These are phyloP conservation scores for Columba livia DNA, from an alignment of 2,113 vertebrate genomes.

Conservation along the genomic window DNA sequence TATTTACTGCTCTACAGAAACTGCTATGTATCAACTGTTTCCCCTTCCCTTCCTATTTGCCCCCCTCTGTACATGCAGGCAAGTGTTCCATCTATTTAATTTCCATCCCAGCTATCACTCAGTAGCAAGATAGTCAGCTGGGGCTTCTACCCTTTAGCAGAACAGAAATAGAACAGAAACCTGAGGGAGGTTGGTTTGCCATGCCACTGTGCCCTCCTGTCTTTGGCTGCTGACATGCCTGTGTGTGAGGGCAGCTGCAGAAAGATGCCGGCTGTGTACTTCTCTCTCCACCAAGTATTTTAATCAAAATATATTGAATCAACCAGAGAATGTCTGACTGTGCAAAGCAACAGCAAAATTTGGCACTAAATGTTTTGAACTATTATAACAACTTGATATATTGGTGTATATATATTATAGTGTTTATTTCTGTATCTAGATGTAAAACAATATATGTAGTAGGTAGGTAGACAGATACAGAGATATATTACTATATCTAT, in stretches of 20 bases:
- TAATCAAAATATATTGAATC: neutral
- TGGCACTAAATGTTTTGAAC: neutral
- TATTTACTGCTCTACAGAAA: neutral
- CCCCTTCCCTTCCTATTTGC: neutral
- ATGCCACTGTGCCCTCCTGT: neutral
- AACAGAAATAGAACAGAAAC: neutral
- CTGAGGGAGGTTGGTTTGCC: neutral
- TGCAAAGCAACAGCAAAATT: neutral
- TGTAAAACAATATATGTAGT: neutral
- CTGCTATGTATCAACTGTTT: neutral
- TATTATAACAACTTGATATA: neutral
- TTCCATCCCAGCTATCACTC: neutral
- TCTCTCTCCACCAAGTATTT: neutral
- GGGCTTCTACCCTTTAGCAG: neutral
- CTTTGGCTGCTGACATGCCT: neutral
- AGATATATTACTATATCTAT: neutral
- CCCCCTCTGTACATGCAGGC: neutral
- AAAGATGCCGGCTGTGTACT: neutral
- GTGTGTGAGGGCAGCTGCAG: neutral
- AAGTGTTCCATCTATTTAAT: neutral
- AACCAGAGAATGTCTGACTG: neutral
- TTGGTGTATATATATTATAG: neutral
- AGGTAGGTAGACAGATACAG: neutral
- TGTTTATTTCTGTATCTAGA: neutral
- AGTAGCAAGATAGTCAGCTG: neutral